phyloP scores from a whole-genome alignment of 2,888 invertebrate species.

The Morpho deidamia region DNA sequence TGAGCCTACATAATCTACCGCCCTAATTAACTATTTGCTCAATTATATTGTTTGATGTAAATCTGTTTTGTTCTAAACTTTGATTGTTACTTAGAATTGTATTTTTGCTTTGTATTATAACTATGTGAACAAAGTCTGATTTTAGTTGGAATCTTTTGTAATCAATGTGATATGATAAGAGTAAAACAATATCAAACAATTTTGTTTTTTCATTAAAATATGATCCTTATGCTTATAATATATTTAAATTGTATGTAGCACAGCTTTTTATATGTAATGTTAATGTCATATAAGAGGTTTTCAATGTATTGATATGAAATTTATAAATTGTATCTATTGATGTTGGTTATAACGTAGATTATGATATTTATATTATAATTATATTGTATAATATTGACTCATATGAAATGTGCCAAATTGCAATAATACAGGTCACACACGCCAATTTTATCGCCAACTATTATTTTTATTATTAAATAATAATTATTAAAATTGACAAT shows the following conservation, averaged over 20 bases:
- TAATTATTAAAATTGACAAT: background rate
- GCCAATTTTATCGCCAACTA: slow-evolving; percentile 51
- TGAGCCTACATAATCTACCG: background rate
- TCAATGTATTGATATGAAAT: slow-evolving; percentile 32
- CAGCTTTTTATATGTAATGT: slow-evolving; percentile 49
- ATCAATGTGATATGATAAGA: slow-evolving; percentile 60
- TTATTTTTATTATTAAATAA: slow-evolving; percentile 19
- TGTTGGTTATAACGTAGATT: slow-evolving; percentile 43
- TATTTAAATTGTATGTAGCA: slow-evolving; percentile 41
- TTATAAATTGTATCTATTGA: slow-evolving; percentile 40
- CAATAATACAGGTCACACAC: slow-evolving; percentile 57
- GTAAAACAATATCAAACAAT: slow-evolving; percentile 55
- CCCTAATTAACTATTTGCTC: slow-evolving; percentile 1
- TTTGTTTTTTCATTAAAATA: slow-evolving; percentile 50
- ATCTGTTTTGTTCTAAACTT: slow-evolving; percentile 9
- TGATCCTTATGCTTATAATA: slow-evolving; percentile 40
- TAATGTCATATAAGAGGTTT: slow-evolving; percentile 31
- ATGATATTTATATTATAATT: slow-evolving; percentile 29
- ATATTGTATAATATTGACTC: slow-evolving; percentile 2
- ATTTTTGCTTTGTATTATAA: slow-evolving; percentile 6
- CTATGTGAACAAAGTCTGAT: slow-evolving; percentile 47
- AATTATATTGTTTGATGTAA: slow-evolving; percentile 2
- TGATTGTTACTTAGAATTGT: background rate
- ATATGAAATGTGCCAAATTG: slow-evolving; percentile 54
- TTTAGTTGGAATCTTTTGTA: slow-evolving; percentile 62